Evolutionary conservation across 2,113 vertebrate genomes (phyloP).

Genomic region (Neodontobutis hainanensis): DNA sequence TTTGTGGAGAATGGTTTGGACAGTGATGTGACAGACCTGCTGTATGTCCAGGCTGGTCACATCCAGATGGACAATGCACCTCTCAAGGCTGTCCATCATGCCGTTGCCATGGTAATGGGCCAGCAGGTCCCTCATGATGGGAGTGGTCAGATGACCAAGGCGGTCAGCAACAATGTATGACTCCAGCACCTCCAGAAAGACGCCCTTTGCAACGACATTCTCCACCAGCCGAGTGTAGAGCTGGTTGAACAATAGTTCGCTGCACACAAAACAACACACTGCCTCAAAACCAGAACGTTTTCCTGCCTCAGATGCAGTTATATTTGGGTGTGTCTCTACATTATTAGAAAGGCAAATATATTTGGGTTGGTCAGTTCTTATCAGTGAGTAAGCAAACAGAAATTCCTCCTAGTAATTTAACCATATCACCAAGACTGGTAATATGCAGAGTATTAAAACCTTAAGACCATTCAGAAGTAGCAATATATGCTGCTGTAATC

Average conservation of each 20-base stretch:
- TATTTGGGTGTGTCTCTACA: not conserved
- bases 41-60: constrained; percentile 97
- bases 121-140: constrained; percentile 94
- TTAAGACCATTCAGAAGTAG: not conserved
- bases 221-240: constrained; percentile 90
- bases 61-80: constrained; percentile 96
- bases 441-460: not conserved
- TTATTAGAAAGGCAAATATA: not conserved
- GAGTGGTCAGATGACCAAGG: constrained; percentile 88
- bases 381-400: not conserved
- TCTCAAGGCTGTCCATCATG: constrained; percentile 93
- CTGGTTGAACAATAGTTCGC: constrained; percentile 93
- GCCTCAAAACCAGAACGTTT: not conserved
- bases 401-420: not conserved
- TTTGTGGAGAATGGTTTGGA: not conserved
- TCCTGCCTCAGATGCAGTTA: not conserved
- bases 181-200: constrained; percentile 94
- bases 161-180: constrained; percentile 92
- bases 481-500: no score
- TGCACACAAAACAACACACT: constrained; percentile 37
- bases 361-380: not conserved
- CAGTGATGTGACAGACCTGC: constrained; percentile 79
- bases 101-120: constrained; percentile 93
- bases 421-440: not conserved
- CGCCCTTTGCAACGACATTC: constrained; percentile 91